These are phyloP conservation scores for Orchesellides sinensis DNA, from an alignment of 2,888 invertebrate genomes.

Conservation along the genomic window DNA sequence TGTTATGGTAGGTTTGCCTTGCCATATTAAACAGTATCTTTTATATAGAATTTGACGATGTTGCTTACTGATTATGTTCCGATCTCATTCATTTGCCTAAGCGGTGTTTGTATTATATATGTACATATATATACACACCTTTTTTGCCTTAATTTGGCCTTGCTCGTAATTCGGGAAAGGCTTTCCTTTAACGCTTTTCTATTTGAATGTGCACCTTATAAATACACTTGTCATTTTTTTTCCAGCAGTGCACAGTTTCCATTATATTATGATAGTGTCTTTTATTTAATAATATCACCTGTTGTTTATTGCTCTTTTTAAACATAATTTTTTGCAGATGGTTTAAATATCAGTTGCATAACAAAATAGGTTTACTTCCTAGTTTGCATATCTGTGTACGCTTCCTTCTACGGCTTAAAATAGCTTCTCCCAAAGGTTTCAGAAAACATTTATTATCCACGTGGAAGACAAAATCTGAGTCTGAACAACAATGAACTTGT, in stretches of 20 bases:
- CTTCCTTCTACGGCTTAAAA: no score
- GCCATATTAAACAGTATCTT: neutral
- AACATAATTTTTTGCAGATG: constrained; percentile 1
- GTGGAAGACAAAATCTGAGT: no score
- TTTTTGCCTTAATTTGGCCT: constrained; percentile 52
- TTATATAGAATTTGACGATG: neutral
- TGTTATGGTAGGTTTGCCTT: constrained; percentile 36
- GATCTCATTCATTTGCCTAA: neutral
- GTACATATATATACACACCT: neutral
- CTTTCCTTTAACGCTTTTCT: neutral
- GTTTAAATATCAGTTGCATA: no score
- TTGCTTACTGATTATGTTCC: neutral
- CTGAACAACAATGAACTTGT: no score
- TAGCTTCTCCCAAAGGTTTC: no score
- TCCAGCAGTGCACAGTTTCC: constrained; percentile 2
- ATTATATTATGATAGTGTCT: neutral
- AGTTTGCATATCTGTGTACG: no score
- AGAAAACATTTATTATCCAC: no score
- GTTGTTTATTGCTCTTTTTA: constrained; percentile 22
- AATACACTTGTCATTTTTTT: constrained; percentile 13
- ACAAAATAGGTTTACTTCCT: no score
- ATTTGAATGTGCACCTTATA: neutral
- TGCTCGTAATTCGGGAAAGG: neutral
- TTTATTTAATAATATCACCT: constrained; percentile 15
- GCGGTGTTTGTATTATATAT: no score